phyloP scores from a whole-genome alignment of 1,140 invertebrate genomes.

The Drosophila pectinifera region DNA sequence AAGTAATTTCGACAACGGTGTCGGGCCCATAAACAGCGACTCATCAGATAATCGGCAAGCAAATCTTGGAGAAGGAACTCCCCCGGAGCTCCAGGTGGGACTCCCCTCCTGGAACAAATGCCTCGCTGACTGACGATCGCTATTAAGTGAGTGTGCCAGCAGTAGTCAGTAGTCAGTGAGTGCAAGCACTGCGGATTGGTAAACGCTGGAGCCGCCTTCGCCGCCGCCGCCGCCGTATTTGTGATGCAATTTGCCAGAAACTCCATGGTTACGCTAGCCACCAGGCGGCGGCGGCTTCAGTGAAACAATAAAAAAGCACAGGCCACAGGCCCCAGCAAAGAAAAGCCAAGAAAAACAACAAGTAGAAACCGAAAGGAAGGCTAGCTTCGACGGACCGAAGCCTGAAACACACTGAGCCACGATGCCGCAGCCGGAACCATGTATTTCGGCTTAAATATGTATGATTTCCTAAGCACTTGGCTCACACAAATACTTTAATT shows the following conservation, averaged over 20 bases:
- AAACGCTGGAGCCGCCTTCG: conserved; percentile 42
- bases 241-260: conserved; percentile 77
- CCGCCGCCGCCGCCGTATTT: conserved; percentile 36
- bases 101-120: background rate
- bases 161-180: conserved; percentile 4
- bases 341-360: conserved; percentile 16
- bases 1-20: conserved; percentile 3
- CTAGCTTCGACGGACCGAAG: conserved; percentile 15
- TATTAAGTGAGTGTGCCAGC: conserved; percentile 25
- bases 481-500: no score
- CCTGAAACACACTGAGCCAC: conserved; percentile 16
- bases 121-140: background rate
- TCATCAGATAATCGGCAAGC: conserved; percentile 30
- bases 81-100: background rate
- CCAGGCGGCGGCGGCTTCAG: background rate
- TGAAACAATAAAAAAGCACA: conserved; percentile 4
- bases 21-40: conserved; percentile 25
- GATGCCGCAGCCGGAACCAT: conserved; percentile 1
- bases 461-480: conserved; percentile 3
- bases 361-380: conserved; percentile 9
- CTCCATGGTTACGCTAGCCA: conserved; percentile 63
- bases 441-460: conserved; percentile 3
- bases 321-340: background rate
- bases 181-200: conserved; percentile 45
- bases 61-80: background rate